Evolutionary conservation across 2,113 vertebrate species (phyloP).

Genomic region (Aptenodytes patagonicus): DNA sequence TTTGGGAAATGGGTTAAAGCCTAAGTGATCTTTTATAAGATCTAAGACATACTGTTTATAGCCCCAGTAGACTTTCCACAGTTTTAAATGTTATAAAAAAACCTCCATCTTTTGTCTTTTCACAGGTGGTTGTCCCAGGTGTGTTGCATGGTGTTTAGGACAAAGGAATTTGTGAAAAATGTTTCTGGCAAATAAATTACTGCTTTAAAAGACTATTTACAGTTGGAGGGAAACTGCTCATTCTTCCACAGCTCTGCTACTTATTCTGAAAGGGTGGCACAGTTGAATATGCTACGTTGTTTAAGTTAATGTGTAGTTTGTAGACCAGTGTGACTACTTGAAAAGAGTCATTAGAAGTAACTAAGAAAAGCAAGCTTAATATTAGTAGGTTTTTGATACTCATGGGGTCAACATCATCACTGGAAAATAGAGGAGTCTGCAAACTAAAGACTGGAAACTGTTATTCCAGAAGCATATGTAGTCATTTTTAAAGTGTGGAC

Average conservation of each 20-base stretch:
- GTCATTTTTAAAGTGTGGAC: neutral
- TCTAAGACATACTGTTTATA: neutral
- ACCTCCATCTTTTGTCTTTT: neutral
- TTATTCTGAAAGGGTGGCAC: neutral
- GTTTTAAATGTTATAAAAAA: neutral
- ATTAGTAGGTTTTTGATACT: neutral
- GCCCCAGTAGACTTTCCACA: neutral
- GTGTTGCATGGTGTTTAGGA: neutral
- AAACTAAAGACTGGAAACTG: neutral
- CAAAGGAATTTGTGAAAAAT: neutral
- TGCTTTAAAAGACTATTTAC: neutral
- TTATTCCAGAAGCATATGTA: neutral
- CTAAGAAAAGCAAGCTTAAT: neutral
- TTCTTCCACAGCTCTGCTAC: neutral
- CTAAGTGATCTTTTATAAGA: neutral
- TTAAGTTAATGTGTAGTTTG: neutral
- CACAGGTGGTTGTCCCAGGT: neutral
- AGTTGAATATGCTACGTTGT: neutral
- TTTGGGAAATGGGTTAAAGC: neutral
- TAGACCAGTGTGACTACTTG: neutral
- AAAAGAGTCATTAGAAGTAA: neutral
- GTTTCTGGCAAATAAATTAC: neutral
- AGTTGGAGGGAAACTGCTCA: neutral
- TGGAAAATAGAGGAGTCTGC: neutral
- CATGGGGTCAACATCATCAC: neutral